phyloP scores from a whole-genome alignment of 2,888 invertebrate genomes.

The Sinotaia quadrata region DNA sequence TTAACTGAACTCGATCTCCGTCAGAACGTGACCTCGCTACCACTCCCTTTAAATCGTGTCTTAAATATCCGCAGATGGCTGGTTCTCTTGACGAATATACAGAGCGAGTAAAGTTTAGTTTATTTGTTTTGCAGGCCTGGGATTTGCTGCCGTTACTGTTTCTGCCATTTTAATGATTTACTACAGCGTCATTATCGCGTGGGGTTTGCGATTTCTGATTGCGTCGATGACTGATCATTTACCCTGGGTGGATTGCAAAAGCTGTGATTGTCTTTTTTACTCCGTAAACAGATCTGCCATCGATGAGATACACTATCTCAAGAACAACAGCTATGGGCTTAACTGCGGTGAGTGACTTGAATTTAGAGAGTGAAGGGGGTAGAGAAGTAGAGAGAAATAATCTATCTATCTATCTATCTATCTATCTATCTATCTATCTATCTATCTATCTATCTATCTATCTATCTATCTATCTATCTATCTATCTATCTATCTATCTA shows the following conservation, averaged over 20 bases:
- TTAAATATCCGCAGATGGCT: no score
- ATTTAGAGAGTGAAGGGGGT: no score
- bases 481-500: no score
- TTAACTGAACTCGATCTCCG: no score
- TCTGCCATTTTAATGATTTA: constrained; percentile 28
- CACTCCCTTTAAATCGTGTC: no score
- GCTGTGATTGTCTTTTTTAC: constrained; percentile 33
- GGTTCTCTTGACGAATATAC: no score
- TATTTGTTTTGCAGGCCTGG: constrained; percentile 1
- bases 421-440: no score
- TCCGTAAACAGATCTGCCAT: background rate
- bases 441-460: no score
- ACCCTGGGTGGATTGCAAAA: constrained; percentile 34
- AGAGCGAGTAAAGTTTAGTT: background rate
- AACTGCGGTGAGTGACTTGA: constrained; percentile 11
- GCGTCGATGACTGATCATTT: constrained; percentile 32
- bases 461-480: no score
- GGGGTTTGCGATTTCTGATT: constrained; percentile 30
- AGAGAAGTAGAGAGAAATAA: no score
- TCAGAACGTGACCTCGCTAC: no score
- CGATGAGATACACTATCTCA: background rate
- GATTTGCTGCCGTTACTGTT: constrained; percentile 20
- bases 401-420: no score
- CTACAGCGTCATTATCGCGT: constrained; percentile 33
- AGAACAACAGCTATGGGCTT: constrained; percentile 1